These are phyloP conservation scores for Parelbella ahira DNA, from an alignment of 2,888 invertebrate genomes.

Conservation along the genomic window DNA sequence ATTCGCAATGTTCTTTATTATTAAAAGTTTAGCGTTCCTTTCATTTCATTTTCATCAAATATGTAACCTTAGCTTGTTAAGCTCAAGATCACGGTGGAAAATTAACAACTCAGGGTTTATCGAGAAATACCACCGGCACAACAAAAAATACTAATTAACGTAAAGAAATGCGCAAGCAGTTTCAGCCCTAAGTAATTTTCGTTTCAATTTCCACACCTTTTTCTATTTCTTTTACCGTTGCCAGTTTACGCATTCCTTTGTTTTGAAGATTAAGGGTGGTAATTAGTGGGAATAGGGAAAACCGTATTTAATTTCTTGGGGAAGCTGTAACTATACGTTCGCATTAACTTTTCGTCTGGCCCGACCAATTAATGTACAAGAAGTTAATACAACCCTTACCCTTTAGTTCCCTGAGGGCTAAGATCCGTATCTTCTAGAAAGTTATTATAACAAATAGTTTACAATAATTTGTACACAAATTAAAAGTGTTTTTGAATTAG, in stretches of 20 bases:
- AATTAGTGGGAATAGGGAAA: constrained; percentile 19
- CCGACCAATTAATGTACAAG: too few species aligned
- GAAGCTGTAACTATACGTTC: too few species aligned
- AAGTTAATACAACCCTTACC: too few species aligned
- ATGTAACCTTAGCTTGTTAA: constrained; percentile 3
- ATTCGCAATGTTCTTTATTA: too few species aligned
- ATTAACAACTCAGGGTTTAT: constrained; percentile 8
- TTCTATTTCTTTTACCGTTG: constrained; percentile 10
- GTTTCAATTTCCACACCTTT: constrained; percentile 15
- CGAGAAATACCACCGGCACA: constrained; percentile 12
- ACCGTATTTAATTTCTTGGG: constrained; percentile 1
- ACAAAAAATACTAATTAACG: constrained; percentile 20
- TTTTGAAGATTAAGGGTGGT: constrained; percentile 11
- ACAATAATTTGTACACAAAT: too few species aligned
- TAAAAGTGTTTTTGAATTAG: too few species aligned
- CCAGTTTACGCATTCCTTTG: constrained; percentile 16
- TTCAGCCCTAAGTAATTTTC: constrained; percentile 20
- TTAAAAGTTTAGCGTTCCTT: too few species aligned
- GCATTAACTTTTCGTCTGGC: too few species aligned
- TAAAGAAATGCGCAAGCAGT: constrained; percentile 18
- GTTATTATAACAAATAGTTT: too few species aligned
- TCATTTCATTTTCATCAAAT: too few species aligned
- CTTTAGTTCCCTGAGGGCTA: too few species aligned
- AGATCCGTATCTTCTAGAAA: too few species aligned
- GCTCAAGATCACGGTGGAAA: constrained; percentile 9